Base-by-base conservation (phyloP, 2,797 vertebrate species). In the Xenentodon cancila region DNA sequence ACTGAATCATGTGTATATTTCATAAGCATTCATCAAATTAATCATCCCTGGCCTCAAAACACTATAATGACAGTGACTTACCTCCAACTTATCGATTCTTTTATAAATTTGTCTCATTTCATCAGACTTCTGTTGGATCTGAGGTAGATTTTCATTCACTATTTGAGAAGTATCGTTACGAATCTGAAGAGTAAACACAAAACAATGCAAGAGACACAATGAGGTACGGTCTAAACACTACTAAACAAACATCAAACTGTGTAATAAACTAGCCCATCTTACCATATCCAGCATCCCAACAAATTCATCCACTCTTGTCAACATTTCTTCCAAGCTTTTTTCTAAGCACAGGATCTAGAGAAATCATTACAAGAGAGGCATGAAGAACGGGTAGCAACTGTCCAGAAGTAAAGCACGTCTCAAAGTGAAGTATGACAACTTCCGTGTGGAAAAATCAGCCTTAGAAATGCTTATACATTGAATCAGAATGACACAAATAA, bases 201-300 rank as follows among this genome's bases (percentile, higher is more conserved):
- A 17, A 27, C 1, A 5, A 55, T n/a, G 13, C 2, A 1, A 27
- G 18, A 5, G 30, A 65, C 2, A n/a, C 48, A 46, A 9, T 6
- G 21, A 37, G 34, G 34, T 37, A 13, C 11, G 12, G 6, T 12
- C 11, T 37, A 37, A 37, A 37, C 9, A 11, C 20, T 0, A 55
- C 21, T 22, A 1, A 11, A 17, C 18, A 4, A 2, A 45, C 20
- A 20, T 19, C 49, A 2, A 30, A 44, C 6, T 0, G 11, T 55
- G 56, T 21, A 11, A 11, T 19, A 27, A 20, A 19, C 16, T 51
- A 17, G 21, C 3, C 12, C 9, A 7, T 57, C 91, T 17, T 81
- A 99, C 95, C 96, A 99, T 96, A 77, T 99, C 97, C 72, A 99
- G 87, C 96, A 99, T 96, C 59, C 96, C 97, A 71, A 96, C 96